phyloP scores from a whole-genome alignment of 1,140 invertebrate species.

The Lasioglossum albipes region DNA sequence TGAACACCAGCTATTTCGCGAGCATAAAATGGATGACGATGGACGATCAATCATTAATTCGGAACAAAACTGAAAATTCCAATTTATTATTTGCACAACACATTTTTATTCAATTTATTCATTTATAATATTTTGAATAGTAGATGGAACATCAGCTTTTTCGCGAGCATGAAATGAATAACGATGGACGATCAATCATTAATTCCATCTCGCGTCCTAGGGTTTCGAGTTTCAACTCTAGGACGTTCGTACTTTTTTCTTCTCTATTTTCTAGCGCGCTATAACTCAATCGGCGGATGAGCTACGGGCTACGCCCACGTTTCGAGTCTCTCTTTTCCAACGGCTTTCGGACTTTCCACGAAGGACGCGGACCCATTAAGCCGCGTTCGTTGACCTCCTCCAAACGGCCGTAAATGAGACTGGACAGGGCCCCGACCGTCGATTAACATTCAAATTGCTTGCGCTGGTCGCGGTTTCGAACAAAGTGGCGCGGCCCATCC shows the following conservation, averaged over 20 bases:
- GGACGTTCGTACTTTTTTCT: too few relatives aligned
- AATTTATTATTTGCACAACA: too few relatives aligned
- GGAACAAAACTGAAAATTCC: too few relatives aligned
- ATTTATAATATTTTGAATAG: too few relatives aligned
- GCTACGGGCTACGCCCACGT: constrained; percentile 66
- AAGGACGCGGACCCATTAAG: not conserved
- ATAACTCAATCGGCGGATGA: constrained; percentile 69
- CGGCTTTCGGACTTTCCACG: constrained; percentile 58
- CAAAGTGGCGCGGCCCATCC: constrained; percentile 27
- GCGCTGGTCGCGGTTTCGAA: constrained; percentile 37
- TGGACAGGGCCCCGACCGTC: constrained; percentile 2
- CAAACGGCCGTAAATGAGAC: constrained; percentile 32
- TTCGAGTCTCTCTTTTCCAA: constrained; percentile 59
- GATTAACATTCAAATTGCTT: constrained; percentile 49
- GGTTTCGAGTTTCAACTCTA: not conserved
- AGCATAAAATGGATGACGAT: too few relatives aligned
- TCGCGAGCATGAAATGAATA: too few relatives aligned
- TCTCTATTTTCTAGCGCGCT: constrained; percentile 56
- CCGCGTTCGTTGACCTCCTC: constrained; percentile 18
- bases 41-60: too few relatives aligned
- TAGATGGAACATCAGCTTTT: too few relatives aligned
- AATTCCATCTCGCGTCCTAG: constrained; percentile 45
- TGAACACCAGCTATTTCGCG: too few relatives aligned
- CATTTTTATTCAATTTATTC: too few relatives aligned
- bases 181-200: constrained; percentile 46